Base-by-base conservation (phyloP, 92 coral and sea anemone genomes). In the Montipora capitata region DNA sequence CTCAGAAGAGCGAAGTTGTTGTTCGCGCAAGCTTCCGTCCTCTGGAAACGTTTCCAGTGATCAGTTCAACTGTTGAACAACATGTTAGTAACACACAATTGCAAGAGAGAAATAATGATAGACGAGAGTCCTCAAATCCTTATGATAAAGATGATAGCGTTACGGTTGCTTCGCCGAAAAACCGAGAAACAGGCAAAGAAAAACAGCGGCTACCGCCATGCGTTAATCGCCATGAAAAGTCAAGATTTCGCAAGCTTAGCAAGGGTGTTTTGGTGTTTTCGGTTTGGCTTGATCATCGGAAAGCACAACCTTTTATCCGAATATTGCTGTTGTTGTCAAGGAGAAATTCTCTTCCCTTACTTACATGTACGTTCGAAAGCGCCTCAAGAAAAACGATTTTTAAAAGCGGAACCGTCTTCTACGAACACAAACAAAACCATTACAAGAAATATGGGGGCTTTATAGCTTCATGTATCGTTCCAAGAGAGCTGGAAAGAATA, bases 381-480 rank as follows among this genome's bases (percentile, higher is more conserved):
- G 71, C 44, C 5, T 58, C 71, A 20, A 38, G 18, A 59, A 72
- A 59, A 57, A 52, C 51, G 5, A 58, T 68, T 4, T 13, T 73
- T 2, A 58, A 65, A 2, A 73, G 58, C 48, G 64, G 10, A 10
- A 49, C 49, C 15, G 45, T 39, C 14, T 72, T 41, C 13, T 83
- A 83, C 59, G 71, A 72, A 20, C 87, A 83, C 48, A 83, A 72
- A 41, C 72, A 83, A 48, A 83, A 83, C 48, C 79, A 83, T 59
- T 3, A 58, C 3, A 39, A 45, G 77, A 76, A 4, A 2, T 81
- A 79, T 85, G 95, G 95, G 11, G 88, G 93, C 48, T 89, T 65
- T 40, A 89, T 89, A 38, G 95, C 87, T n/a, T 81, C 92, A 1
- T 92, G 95, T 49, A 52, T 15, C 10, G 45, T 92, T 45, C 93